A percentile compares a stretch with the other conserved stretches of the same genome.
Evolutionary conservation across 92 coral and sea anemone genomes (phyloP).

Genomic region (Phenganax marumi): DNA sequence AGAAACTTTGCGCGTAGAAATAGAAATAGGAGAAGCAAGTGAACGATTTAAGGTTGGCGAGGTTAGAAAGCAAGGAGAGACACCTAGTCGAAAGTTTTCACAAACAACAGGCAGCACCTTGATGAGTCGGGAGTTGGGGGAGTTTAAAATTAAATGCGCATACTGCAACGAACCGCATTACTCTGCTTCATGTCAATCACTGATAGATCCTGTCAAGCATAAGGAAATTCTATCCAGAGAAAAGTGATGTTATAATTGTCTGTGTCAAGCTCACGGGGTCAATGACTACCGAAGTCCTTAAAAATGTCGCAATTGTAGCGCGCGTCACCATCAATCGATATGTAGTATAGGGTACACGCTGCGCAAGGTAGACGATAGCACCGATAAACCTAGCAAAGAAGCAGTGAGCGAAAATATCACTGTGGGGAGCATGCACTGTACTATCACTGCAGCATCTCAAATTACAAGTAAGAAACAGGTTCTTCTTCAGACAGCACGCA

Average conservation of each 20-base stretch:
- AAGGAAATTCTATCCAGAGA: not conserved
- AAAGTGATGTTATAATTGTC: slow-evolving; percentile 3
- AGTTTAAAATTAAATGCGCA: not conserved
- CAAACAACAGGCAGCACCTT: slow-evolving; percentile 2
- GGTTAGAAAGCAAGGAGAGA: not conserved
- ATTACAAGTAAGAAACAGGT: not conserved
- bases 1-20: slow-evolving; percentile 51
- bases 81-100: not conserved
- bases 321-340: not conserved
- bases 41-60: slow-evolving; percentile 7
- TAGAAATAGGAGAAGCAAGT: slow-evolving; percentile 54
- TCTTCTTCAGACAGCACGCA: not conserved
- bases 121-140: not conserved
- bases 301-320: not conserved
- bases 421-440: not conserved
- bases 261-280: not conserved
- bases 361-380: not conserved
- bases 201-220: not conserved
- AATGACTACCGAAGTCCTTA: not conserved
- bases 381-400: not conserved
- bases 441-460: not conserved
- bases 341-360: not conserved
- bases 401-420: not conserved
- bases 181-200: not conserved
- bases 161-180: not conserved